A percentile compares a stretch with the other conserved stretches of the same genome.
Conservation (phyloP, 1,140 invertebrate genomes). For the Heliconius himera region DNA sequence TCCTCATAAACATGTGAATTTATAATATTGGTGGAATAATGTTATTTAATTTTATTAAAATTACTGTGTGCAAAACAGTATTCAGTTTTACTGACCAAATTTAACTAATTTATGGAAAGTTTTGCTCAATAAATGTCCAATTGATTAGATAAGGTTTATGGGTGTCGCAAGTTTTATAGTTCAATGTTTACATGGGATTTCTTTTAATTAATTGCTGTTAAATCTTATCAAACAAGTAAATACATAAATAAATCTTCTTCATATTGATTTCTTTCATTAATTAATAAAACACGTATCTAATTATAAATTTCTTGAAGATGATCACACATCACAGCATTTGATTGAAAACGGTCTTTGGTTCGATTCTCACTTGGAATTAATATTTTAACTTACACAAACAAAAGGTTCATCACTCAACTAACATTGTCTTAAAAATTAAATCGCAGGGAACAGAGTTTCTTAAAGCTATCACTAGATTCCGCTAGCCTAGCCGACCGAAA, state of each 20-base stretch:
- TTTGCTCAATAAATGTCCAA: background rate
- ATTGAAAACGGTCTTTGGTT: background rate
- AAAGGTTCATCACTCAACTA: background rate
- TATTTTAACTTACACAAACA: too few relatives aligned
- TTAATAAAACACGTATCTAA: too few relatives aligned
- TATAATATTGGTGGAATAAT: too few relatives aligned
- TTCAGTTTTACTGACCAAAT: background rate
- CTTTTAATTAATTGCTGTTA: background rate
- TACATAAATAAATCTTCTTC: background rate
- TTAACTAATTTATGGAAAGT: background rate
- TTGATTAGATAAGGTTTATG: background rate
- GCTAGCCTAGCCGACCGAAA: background rate
- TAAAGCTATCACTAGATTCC: background rate
- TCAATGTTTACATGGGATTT: background rate
- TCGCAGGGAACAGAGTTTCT: background rate
- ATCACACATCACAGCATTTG: too few relatives aligned
- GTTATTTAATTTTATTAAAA: too few relatives aligned
- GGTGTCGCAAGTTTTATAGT: background rate
- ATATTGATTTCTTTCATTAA: too few relatives aligned
- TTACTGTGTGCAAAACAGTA: too few relatives aligned
- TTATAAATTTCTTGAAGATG: too few relatives aligned
- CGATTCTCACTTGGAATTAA: background rate
- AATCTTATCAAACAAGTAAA: background rate
- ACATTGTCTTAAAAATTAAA: background rate
- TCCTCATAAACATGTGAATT: too few relatives aligned